A percentile compares a stretch with the other conserved stretches of the same genome.
Conservation (phyloP, 1,140 invertebrate genomes). For the Halesus radiatus region DNA sequence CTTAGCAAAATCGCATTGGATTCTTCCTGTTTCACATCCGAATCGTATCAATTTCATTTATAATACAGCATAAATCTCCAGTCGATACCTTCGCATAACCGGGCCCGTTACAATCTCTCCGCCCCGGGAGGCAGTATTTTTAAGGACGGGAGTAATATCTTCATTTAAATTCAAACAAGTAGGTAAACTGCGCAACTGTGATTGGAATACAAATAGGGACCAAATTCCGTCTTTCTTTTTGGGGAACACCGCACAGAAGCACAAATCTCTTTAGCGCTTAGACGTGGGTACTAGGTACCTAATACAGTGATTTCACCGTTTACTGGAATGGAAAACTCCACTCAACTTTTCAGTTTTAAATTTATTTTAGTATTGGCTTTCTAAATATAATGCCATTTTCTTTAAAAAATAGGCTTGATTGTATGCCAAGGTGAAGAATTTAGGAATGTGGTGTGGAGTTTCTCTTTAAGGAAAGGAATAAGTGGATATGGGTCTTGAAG, state of each 20-base stretch:
- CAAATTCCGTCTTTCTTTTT: background rate
- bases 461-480: too few relatives aligned
- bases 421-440: too few relatives aligned
- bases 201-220: slow-evolving; percentile 38
- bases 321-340: too few relatives aligned
- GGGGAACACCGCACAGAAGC: background rate
- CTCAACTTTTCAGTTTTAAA: too few relatives aligned
- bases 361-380: too few relatives aligned
- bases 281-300: background rate
- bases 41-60: background rate
- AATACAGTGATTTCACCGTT: too few relatives aligned
- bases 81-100: slow-evolving; percentile 7
- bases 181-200: slow-evolving; percentile 34
- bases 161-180: slow-evolving; percentile 50
- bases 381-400: too few relatives aligned
- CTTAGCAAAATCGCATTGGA: background rate
- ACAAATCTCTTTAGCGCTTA: slow-evolving; percentile 38
- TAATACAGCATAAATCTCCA: slow-evolving; percentile 10
- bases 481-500: too few relatives aligned
- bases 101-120: background rate
- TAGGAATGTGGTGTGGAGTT: too few relatives aligned
- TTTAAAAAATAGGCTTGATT: too few relatives aligned
- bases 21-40: background rate
- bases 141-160: slow-evolving; percentile 39
- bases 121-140: slow-evolving; percentile 2